Evolutionary conservation across 2,113 vertebrate genomes (phyloP).

Genomic region (Vanacampus margaritifer): DNA sequence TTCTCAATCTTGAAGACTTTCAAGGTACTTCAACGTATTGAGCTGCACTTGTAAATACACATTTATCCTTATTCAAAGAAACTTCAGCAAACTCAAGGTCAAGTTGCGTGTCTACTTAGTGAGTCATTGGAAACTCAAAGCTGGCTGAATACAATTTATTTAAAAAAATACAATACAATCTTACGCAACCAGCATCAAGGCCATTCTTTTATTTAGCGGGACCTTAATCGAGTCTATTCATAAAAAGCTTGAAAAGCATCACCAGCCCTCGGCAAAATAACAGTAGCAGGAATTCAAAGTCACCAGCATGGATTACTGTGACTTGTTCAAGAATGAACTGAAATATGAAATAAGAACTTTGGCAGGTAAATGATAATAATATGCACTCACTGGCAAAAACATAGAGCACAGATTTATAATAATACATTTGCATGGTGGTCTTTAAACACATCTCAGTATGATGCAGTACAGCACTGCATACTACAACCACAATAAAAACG

Average conservation of each 20-base stretch:
- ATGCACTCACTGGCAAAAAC: not conserved
- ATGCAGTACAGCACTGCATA: not conserved
- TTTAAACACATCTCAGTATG: not conserved
- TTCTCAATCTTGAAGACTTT: too few relatives aligned
- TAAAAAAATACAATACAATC: not conserved
- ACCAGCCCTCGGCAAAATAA: not conserved
- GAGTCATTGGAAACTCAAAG: not conserved
- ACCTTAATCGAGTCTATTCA: not conserved
- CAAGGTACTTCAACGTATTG: too few relatives aligned
- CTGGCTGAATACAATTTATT: not conserved
- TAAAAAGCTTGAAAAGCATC: not conserved
- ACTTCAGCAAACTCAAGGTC: conserved; percentile 5
- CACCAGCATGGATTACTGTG: too few relatives aligned
- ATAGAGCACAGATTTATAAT: not conserved
- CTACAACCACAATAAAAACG: not conserved
- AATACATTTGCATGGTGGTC: not conserved
- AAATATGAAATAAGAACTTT: not conserved
- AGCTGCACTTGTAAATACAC: not conserved
- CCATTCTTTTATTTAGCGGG: not conserved
- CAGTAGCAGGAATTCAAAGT: not conserved
- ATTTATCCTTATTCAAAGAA: conserved; percentile 4
- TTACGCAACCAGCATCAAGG: not conserved
- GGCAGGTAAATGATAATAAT: not conserved
- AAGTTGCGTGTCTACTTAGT: not conserved
- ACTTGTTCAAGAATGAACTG: not conserved